Evolutionary conservation across 2,113 vertebrate species (phyloP).

Genomic region (human): DNA sequence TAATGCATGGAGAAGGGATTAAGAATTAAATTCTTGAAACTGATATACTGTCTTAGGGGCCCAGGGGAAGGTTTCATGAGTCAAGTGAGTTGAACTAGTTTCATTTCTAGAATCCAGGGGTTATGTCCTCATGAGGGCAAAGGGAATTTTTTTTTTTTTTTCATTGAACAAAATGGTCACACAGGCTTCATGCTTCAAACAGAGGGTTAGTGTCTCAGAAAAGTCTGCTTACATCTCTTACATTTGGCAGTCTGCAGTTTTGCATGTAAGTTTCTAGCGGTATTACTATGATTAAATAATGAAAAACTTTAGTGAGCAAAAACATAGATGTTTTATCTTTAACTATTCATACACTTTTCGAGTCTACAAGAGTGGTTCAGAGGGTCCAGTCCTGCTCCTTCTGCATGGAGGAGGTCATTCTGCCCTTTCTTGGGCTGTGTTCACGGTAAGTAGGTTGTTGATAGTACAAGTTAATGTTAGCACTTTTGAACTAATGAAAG

Average conservation of each 20-base stretch:
- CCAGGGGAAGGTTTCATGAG: background rate
- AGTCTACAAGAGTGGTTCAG: conserved; percentile 95
- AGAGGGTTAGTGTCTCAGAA: conserved; percentile 33
- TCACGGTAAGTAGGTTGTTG: conserved; percentile 93
- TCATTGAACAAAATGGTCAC: background rate
- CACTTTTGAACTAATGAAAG: background rate
- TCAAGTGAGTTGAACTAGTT: background rate
- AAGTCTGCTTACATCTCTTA: conserved; percentile 31
- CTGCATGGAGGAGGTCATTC: conserved; percentile 98
- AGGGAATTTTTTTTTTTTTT: background rate
- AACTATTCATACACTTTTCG: conserved; percentile 96
- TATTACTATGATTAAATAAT: conserved; percentile 28
- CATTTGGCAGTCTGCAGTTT: conserved; percentile 14
- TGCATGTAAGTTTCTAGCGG: background rate
- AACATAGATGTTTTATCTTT: conserved; percentile 82
- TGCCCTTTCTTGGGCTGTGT: conserved; percentile 98
- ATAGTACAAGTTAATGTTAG: background rate
- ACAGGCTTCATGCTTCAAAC: background rate
- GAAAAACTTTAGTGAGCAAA: conserved; percentile 23
- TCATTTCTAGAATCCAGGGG: background rate
- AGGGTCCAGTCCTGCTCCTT: conserved; percentile 94
- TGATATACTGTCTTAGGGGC: background rate
- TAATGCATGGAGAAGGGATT: conserved; percentile 18
- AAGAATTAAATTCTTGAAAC: conserved; percentile 55
- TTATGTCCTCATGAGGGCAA: background rate